These are phyloP conservation scores for Ascidia mentula DNA, from an alignment of 23 tunicate species.

Conservation along the genomic window DNA sequence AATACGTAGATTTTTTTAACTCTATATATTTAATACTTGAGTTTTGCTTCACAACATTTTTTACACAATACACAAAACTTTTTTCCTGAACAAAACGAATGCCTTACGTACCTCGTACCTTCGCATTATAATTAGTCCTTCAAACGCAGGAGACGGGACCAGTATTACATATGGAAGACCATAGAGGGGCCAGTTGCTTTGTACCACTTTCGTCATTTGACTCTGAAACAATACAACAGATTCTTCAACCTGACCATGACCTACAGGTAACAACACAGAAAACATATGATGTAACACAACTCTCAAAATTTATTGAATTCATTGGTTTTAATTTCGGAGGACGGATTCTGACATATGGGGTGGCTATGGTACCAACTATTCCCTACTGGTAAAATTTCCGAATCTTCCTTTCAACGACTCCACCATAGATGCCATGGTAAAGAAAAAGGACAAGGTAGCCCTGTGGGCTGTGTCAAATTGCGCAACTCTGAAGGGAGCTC, in stretches of 20 bases:
- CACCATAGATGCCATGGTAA: slow-evolving; percentile 14
- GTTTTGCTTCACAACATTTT: too few species aligned
- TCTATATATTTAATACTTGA: too few species aligned
- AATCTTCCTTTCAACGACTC: not conserved
- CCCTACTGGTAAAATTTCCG: not conserved
- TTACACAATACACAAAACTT: too few species aligned
- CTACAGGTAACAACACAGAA: slow-evolving; percentile 40
- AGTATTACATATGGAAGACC: slow-evolving; percentile 24
- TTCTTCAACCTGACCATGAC: slow-evolving; percentile 45
- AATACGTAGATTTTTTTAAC: too few species aligned
- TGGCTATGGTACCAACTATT: not conserved
- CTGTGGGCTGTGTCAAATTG: slow-evolving; percentile 72
- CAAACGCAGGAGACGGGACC: slow-evolving; percentile 2
- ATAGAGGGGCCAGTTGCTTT: slow-evolving; percentile 12
- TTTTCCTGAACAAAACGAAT: too few species aligned
- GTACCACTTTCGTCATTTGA: not conserved
- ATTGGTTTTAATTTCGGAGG: not conserved
- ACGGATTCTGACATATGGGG: not conserved
- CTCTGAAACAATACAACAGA: not conserved
- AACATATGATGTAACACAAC: too few species aligned
- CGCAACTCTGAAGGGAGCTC: slow-evolving; percentile 44
- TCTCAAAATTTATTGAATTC: too few species aligned
- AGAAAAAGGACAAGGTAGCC: slow-evolving; percentile 28
- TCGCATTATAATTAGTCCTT: too few species aligned
- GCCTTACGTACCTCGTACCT: too few species aligned